Evolutionary conservation across 1,140 invertebrate genomes (phyloP).

Genomic region (Acromyrmex heyeri): DNA sequence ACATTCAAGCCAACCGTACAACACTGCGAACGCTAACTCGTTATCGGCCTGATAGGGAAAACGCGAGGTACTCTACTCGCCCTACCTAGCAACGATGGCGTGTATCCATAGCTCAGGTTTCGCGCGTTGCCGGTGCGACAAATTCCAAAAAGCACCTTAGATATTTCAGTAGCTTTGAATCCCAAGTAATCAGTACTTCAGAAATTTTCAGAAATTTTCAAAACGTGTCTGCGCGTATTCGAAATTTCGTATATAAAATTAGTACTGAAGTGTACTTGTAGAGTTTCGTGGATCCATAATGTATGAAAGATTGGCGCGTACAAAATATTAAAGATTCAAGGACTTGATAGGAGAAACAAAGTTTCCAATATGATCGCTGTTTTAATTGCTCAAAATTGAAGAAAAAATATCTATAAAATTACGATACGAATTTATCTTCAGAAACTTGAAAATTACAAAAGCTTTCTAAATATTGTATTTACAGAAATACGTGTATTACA

Average conservation of each 20-base stretch:
- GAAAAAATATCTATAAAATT: not conserved
- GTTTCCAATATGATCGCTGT: not conserved
- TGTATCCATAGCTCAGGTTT: slow-evolving; percentile 65
- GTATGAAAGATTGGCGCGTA: not conserved
- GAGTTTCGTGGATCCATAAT: not conserved
- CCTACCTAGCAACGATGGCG: slow-evolving; percentile 51
- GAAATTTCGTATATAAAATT: not conserved
- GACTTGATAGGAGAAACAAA: not conserved
- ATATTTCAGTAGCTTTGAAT: not conserved
- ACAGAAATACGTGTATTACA: not conserved
- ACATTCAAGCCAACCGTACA: slow-evolving; percentile 83
- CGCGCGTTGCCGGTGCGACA: slow-evolving; percentile 23
- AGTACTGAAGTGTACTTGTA: not conserved
- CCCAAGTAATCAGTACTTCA: not conserved
- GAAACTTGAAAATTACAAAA: not conserved
- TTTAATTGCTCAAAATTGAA: not conserved
- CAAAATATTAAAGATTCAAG: not conserved
- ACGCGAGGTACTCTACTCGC: slow-evolving; percentile 72
- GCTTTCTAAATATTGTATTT: not conserved
- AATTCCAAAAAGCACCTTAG: slow-evolving; percentile 48
- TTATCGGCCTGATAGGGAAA: slow-evolving; percentile 84
- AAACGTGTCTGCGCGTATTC: not conserved
- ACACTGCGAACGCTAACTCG: slow-evolving; percentile 84
- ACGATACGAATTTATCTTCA: not conserved
- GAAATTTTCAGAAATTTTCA: not conserved